Conservation (phyloP, 2,888 invertebrate species). For the Caenorhabditis sp. region DNA sequence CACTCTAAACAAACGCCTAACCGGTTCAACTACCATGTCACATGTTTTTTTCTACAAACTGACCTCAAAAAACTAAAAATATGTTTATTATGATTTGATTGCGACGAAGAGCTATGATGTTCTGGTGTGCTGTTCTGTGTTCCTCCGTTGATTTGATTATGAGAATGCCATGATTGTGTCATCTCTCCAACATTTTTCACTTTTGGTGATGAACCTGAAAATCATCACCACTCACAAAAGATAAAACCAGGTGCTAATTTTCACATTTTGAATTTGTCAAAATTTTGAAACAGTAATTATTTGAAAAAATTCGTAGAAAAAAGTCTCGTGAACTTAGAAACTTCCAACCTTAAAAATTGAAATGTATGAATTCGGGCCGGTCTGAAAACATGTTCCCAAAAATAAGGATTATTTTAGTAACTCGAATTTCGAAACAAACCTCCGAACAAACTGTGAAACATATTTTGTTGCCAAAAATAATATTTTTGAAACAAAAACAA, state of each 20-base stretch:
- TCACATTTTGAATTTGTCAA: background rate
- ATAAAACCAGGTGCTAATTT: no score
- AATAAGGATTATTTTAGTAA: no score
- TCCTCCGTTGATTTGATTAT: slow-evolving; percentile 30
- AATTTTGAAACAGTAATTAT: no score
- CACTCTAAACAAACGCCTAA: no score
- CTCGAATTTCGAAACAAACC: no score
- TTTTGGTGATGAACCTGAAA: slow-evolving; percentile 18
- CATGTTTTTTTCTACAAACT: background rate
- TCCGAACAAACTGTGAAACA: slow-evolving; percentile 19
- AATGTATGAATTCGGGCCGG: no score
- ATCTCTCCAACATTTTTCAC: slow-evolving; percentile 30
- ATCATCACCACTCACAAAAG: background rate
- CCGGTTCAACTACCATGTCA: no score
- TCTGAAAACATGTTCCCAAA: no score
- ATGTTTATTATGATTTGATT: slow-evolving; percentile 31
- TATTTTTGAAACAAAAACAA: no score
- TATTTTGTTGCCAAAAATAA: background rate
- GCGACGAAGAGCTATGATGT: slow-evolving; percentile 19
- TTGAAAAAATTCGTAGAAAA: no score
- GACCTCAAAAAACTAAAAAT: slow-evolving; percentile 54
- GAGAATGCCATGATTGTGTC: slow-evolving; percentile 50
- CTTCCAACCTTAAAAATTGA: no score
- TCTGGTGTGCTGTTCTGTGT: slow-evolving; percentile 17
- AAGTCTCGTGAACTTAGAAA: no score